Evolutionary conservation across 2,797 vertebrate species (phyloP), one percentile per base, ranked within the genome.

Genomic region (Myioborus miniatus): DNA sequence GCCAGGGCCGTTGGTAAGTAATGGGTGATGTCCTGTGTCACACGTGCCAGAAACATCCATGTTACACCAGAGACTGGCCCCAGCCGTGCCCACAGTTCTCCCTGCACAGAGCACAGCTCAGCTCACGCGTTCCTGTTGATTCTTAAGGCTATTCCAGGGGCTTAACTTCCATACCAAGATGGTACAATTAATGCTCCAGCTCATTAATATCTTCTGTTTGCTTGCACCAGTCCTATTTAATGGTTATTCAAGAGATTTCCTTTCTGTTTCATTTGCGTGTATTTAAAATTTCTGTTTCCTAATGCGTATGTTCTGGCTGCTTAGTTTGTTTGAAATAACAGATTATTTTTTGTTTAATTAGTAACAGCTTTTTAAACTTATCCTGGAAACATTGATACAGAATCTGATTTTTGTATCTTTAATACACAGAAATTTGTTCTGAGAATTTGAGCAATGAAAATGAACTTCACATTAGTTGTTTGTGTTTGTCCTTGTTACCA

Each of bases 201-300:
- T 84, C 37, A 34, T 87, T 95, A 89, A 59, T 69, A 56, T 83
- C 84, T 87, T 93, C 78, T 63, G 39, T 88, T 89, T 75, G 65
- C 86, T 92, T 94, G 67, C 77, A 87, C 53, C 0, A 0, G 27
- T 89, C 56, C 30, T 94, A 69, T 80, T 87, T 71, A 27, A 83
- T 75, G 81, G 71, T 84, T n/a, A 44, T 83, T 87, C 46, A 83
- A 8, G 44, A 82, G 68, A 62, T 76, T 88, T 89, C n/a, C 41
- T 92, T 84, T 87, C 20, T 1, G 64, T 95, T 90, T 83, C 19
- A 3, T 70, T 88, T 82, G 55, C 0, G 0, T 70, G 19, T 74
- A 55, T 92, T 94, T 85, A 50, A 92, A 83, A 27, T 79, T 93
- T 90, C 63, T 93, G 44, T 92, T 96, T 93, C 83, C 93, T 84